Percentiles rank a stretch among this genome's conserved stretches.
phyloP scores from a whole-genome alignment of 2,113 vertebrate genomes.

The Alosa alosa region DNA sequence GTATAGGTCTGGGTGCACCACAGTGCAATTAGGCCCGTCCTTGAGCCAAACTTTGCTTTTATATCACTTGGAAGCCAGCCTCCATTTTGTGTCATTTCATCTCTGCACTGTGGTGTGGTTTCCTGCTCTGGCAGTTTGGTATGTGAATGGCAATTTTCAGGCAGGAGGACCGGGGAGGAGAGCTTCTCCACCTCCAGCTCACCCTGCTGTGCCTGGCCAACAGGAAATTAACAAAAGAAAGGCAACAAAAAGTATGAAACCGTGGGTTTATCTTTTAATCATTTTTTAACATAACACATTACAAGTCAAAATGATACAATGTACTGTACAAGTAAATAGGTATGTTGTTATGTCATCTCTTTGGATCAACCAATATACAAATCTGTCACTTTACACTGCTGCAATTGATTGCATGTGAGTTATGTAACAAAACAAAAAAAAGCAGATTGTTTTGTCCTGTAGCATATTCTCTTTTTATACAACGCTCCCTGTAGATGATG shows the following conservation, averaged over 20 bases:
- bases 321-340: constrained; percentile 81
- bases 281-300: constrained; percentile 77
- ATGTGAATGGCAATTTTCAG: constrained; percentile 48
- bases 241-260: constrained; percentile 60
- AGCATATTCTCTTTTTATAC: constrained; percentile 62
- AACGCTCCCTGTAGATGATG: constrained; percentile 72
- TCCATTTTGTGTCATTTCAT: constrained; percentile 42
- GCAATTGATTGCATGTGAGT: constrained; percentile 76
- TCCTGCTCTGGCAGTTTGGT: constrained; percentile 44
- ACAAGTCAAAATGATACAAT: constrained; percentile 76
- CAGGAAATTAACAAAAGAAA: constrained; percentile 32
- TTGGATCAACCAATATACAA: constrained; percentile 84
- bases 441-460: constrained; percentile 55
- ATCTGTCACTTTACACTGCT: constrained; percentile 76
- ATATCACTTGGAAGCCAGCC: constrained; percentile 47
- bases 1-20: constrained; percentile 49
- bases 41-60: constrained; percentile 52
- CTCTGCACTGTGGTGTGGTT: constrained; percentile 45
- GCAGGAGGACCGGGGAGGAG: not conserved
- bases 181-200: not conserved
- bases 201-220: not conserved
- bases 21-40: constrained; percentile 59
- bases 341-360: constrained; percentile 80
- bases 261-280: constrained; percentile 77
- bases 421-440: constrained; percentile 67